phyloP scores from a whole-genome alignment of 2,888 invertebrate genomes.

The Epistrophe eligans region DNA sequence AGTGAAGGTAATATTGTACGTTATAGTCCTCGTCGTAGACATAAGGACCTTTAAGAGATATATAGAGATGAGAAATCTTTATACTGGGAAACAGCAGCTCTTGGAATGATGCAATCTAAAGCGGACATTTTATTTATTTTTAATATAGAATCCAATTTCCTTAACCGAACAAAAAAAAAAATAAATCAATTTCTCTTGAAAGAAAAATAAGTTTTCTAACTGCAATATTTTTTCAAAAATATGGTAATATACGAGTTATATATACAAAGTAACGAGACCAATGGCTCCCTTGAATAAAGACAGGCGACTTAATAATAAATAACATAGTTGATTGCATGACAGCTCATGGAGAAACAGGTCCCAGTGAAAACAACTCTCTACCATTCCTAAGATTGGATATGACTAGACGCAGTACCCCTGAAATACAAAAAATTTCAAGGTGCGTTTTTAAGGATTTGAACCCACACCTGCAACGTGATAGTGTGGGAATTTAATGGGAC shows the following conservation, averaged over 20 bases:
- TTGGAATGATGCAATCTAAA: background rate
- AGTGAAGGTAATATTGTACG: background rate
- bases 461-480: too few species aligned
- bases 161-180: background rate
- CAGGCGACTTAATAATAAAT: too few species aligned
- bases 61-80: background rate
- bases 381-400: too few species aligned
- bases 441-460: too few species aligned
- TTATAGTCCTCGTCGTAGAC: background rate
- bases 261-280: too few species aligned
- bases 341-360: too few species aligned
- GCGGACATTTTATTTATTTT: slow-evolving; percentile 1
- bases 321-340: too few species aligned
- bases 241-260: background rate
- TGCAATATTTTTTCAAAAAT: background rate
- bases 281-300: too few species aligned
- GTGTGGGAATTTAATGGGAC: too few species aligned
- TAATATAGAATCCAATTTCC: slow-evolving; percentile 23
- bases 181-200: background rate
- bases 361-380: too few species aligned
- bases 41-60: slow-evolving; percentile 8
- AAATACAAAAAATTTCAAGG: too few species aligned
- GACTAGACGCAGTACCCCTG: too few species aligned
- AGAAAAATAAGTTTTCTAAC: background rate
- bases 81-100: background rate